Percentiles rank a stretch among this genome's conserved stretches.
These are phyloP conservation scores for Hoplias malabaricus DNA, from an alignment of 2,113 vertebrate species.

Conservation along the genomic window DNA sequence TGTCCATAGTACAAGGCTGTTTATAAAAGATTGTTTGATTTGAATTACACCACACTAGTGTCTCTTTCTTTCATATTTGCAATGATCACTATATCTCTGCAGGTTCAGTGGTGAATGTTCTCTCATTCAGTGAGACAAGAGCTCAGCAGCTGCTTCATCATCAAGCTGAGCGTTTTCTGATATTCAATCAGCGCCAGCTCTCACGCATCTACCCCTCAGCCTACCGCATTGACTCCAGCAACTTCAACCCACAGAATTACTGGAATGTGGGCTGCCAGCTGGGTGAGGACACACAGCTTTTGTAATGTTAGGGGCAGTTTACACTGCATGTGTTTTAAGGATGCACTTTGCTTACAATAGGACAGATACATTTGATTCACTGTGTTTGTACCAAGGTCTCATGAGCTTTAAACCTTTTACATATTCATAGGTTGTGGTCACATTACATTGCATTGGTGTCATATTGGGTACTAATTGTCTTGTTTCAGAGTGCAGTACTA, in stretches of 20 bases:
- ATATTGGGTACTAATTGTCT: too few relatives aligned
- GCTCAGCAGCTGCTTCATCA: slow-evolving; percentile 93
- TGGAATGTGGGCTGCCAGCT: slow-evolving; percentile 96
- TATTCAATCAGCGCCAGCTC: slow-evolving; percentile 93
- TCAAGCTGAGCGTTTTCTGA: slow-evolving; percentile 86
- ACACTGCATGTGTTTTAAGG: too few relatives aligned
- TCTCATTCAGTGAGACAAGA: slow-evolving; percentile 93
- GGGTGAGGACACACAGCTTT: slow-evolving; percentile 70
- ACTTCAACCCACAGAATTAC: slow-evolving; percentile 95
- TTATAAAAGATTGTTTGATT: too few relatives aligned
- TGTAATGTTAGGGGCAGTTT: too few relatives aligned
- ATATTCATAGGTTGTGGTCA: too few relatives aligned
- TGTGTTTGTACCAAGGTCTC: too few relatives aligned
- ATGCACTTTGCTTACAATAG: too few relatives aligned
- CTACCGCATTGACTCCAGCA: slow-evolving; percentile 96
- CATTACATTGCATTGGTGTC: too few relatives aligned
- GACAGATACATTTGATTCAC: too few relatives aligned
- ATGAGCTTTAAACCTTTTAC: too few relatives aligned
- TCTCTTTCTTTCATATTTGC: background rate
- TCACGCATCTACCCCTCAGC: slow-evolving; percentile 95
- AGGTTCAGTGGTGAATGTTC: slow-evolving; percentile 89
- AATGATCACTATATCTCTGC: slow-evolving; percentile 18
- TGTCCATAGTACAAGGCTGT: too few relatives aligned
- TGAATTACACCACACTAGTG: background rate
- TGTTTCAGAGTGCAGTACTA: too few relatives aligned